Base-by-base conservation (phyloP, 2,888 invertebrate genomes). In the Glyphotaelius pellucidus region DNA sequence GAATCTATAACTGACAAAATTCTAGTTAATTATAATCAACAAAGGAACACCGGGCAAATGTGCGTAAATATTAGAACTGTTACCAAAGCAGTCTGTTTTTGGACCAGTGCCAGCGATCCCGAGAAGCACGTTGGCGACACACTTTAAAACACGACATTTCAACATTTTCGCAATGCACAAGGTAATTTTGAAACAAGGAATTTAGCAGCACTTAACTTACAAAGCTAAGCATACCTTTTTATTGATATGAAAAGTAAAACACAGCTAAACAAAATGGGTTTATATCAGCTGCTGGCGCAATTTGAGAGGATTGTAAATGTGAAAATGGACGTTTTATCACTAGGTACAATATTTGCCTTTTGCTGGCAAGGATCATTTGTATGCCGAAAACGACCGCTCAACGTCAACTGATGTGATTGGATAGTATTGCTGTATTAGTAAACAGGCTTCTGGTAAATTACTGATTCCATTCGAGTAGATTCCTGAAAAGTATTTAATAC, bases 41-140 rank as follows among this genome's bases (percentile, higher is more conserved):
- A 67, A 67, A 67, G 67, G 67, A n/a, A 67, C 67, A 25, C 25
- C 25, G 67, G 67, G 25, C n/a, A n/a, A 67, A 67, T 25, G 25
- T 9, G 67, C n/a, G 67, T 67, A 67, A 67, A 67, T 67, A 67
- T 67, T 67, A 83, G 7, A 12, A 19, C 25, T 35, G 35, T 25
- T 31, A 35, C 35, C n/a, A 83, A 32, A 83, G 35, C 32, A 30
- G 42, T 15, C n/a, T 30, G 25, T 30, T 42, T 38, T 35, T 88
- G 88, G 88, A 88, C 15, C 12, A 7, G 31, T 19, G 88, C 88
- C 88, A 88, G 88, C 88, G 19, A 31, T 88, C 52, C 88, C 11
- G 2, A 31, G 88, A 88, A 88, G 79, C 88, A 32, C 31, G 32
- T 31, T 52, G 88, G 88, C 88, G 88, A 88, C 88, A 86, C 86